Base-by-base conservation (phyloP, 2,113 vertebrate genomes). In the Leuciscus idus region DNA sequence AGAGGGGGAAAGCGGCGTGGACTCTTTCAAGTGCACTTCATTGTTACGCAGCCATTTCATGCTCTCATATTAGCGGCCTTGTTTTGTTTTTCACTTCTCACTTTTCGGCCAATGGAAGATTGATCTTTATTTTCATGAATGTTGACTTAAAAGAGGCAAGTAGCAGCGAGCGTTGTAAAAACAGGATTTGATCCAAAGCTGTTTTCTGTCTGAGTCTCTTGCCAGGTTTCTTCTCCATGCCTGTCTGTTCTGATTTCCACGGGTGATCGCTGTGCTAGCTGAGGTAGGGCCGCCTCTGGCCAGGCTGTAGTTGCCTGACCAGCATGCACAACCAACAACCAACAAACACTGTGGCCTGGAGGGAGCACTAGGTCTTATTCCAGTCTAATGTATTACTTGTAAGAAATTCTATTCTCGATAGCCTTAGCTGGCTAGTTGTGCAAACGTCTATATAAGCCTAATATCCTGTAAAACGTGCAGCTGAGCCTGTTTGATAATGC, bases 211-310 rank as follows among this genome's bases (percentile, higher is more conserved):
- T 61, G 84, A 90, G 88, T 89, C 87, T 91, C 90, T 91, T 91
- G 91, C 89, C 89, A 90, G 91, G 91, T 89, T 93, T 88, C 85
- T 91, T 91, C 91, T 91, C 91, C 92, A 89, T 90, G 92, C 89
- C 92, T 92, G 93, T 95, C 93, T 91, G 89, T 93, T 93, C 92
- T 90, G 84, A 94, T 94, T 93, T 94, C 90, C 91, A 89, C 5
- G 88, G 90, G 90, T 15, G 77, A 91, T 86, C 87, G 90, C 80
- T 91, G 91, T 90, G 48, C 81, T 61, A 26, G 64, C 74, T 68
- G 55, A 72, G 77, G 13, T 68, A 62, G 68, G n/a, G 75, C 55
- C 13, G 72, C 72, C 91, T 88, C 87, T 89, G 88, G 89, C 83
- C 85, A 84, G 39, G 91, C 79, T 80, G 81, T 39, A 68, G 81